Evolutionary conservation across 2,888 invertebrate genomes (phyloP).

Genomic region (Caenorhabditis macrosperma): DNA sequence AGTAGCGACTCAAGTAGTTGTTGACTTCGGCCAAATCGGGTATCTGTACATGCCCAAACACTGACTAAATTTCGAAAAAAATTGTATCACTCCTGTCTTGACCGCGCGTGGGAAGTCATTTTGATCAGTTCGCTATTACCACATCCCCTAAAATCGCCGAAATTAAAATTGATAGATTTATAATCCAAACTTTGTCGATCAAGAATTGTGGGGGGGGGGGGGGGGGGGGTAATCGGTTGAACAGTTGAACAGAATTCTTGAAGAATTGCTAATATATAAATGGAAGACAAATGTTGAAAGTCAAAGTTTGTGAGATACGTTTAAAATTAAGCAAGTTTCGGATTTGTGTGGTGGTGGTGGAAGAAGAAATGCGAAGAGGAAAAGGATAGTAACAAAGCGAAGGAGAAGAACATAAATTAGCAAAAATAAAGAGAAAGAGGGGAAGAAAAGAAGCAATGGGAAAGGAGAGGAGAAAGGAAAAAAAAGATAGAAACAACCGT

Average conservation of each 20-base stretch:
- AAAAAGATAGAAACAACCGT: constrained; percentile 44
- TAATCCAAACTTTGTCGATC: constrained; percentile 11
- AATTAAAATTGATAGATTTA: constrained; percentile 28
- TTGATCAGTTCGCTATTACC: too few relatives aligned
- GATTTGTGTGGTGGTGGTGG: neutral
- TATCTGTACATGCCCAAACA: too few relatives aligned
- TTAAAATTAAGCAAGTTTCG: constrained; percentile 33
- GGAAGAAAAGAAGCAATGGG: neutral
- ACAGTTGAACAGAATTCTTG: neutral
- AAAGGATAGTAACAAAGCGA: neutral
- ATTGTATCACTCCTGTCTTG: too few relatives aligned
- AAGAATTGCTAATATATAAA: constrained; percentile 14
- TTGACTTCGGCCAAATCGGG: too few relatives aligned
- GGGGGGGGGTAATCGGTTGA: too few relatives aligned
- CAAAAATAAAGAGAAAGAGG: neutral
- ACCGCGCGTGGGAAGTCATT: too few relatives aligned
- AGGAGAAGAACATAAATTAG: constrained; percentile 19
- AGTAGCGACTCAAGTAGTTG: too few relatives aligned
- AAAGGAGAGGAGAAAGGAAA: too few relatives aligned
- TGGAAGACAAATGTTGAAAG: neutral
- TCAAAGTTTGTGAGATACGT: constrained; percentile 31
- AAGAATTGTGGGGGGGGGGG: neutral
- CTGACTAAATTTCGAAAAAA: too few relatives aligned
- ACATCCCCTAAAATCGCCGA: neutral
- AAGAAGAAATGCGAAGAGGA: neutral